Base-by-base conservation (phyloP, 2,113 vertebrate genomes). In the Peromyscus maniculatus region DNA sequence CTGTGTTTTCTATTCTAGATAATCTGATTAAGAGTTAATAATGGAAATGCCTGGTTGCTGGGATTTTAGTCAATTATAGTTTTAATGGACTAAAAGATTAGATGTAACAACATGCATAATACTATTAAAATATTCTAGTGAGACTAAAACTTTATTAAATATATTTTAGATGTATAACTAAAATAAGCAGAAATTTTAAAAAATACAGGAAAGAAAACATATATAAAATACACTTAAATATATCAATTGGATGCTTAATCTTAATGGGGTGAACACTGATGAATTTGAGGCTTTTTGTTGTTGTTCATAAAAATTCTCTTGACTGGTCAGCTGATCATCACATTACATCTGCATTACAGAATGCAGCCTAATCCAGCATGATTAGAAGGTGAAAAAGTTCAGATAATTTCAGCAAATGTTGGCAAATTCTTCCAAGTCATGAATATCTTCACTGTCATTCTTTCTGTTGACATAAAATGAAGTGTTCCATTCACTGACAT, bases 71-170 rank as follows among this genome's bases (percentile, higher is more conserved):
- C 17, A 33, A 2, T 57, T 80, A 55, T 4, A 22, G 8, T 36
- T 80, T 3, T 22, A 80, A 43, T 49, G 43, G 28, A 59, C 16
- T 59, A 17, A 15, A 79, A 79, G 8, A 79, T 78, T 52, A 59
- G 21, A 2, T 19, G 59, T 39, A 10, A 12, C 46, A 83, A 59
- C 55, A 59, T 83, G 36, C 2, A n/a, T 39, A 82, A 83, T 3
- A 12, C 1, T 13, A 39, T 59, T 83, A 83, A 83, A 83, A 26
- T 39, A 83, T 67, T 88, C 84, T 84, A 36, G 2, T 89, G 46
- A 36, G 19, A n/a, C 17, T 59, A 83, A 72, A 79, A 72, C 33
- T 91, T 90, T 89, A 46, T 36, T 79, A 93, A 92, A 31, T 31
- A 52, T 74, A 6, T 19, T 52, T 11, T 72, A 80, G n/a, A 39